These are phyloP conservation scores for Pedetes capensis DNA, from an alignment of 2,113 vertebrate genomes.

Conservation along the genomic window DNA sequence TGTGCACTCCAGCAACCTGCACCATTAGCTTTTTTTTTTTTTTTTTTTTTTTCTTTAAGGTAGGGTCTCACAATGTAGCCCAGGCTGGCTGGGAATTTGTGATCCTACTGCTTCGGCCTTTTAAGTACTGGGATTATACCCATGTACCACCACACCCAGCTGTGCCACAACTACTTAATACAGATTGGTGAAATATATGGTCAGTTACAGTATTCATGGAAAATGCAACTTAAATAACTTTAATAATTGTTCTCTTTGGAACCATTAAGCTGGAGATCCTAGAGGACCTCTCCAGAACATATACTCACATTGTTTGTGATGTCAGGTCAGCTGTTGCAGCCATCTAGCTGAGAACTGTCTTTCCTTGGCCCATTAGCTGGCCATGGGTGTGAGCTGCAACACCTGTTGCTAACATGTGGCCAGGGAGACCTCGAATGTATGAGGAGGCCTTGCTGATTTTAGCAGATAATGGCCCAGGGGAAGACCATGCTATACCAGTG, in stretches of 20 bases:
- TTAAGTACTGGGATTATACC: too few relatives aligned
- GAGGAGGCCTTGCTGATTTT: neutral
- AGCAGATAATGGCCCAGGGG: neutral
- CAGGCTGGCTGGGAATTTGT: too few relatives aligned
- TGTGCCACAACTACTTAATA: neutral
- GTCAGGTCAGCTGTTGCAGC: neutral
- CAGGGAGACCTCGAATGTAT: neutral
- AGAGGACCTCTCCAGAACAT: neutral
- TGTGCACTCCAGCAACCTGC: too few relatives aligned
- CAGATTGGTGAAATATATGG: neutral
- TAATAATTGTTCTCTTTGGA: neutral
- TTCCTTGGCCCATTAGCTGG: neutral
- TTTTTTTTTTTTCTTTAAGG: too few relatives aligned
- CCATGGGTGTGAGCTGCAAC: neutral
- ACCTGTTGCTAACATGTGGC: neutral
- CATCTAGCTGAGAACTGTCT: neutral
- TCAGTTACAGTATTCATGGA: neutral
- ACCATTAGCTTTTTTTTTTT: too few relatives aligned
- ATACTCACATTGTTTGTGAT: neutral
- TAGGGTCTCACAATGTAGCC: too few relatives aligned
- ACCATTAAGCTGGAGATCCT: neutral
- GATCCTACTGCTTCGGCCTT: too few relatives aligned
- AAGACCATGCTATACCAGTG: neutral
- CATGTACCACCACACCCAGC: too few relatives aligned
- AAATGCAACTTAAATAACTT: conserved; percentile 14